Percentiles rank a stretch among this genome's conserved stretches.
Conservation (phyloP, 2,113 vertebrate genomes). For the Rhagologus leucostigma region DNA sequence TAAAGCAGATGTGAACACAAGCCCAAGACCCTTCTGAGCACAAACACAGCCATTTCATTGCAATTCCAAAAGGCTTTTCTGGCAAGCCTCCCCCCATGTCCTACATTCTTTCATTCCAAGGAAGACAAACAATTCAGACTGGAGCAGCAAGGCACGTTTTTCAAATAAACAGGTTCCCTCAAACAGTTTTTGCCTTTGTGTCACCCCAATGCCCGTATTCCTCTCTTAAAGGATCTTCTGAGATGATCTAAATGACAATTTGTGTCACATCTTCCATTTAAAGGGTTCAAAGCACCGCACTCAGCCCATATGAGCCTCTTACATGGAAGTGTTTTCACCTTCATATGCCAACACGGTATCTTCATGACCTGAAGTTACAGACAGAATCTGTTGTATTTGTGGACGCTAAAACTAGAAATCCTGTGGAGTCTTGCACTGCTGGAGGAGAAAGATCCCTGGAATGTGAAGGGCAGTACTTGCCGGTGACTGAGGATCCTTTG, state of each 20-base stretch:
- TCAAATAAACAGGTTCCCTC: slow-evolving; percentile 61
- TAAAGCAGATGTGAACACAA: slow-evolving; percentile 64
- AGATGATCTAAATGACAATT: background rate
- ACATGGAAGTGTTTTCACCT: background rate
- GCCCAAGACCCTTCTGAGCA: slow-evolving; percentile 56
- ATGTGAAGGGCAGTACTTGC: background rate
- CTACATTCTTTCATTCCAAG: slow-evolving; percentile 66
- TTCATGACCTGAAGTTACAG: background rate
- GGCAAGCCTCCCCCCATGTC: slow-evolving; percentile 43
- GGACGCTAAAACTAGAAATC: background rate
- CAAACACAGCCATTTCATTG: slow-evolving; percentile 55
- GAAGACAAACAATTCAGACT: slow-evolving; percentile 60
- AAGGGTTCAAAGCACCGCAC: background rate
- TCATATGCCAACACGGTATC: background rate
- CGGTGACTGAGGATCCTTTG: background rate
- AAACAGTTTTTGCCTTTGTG: slow-evolving; percentile 7
- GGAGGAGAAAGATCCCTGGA: background rate
- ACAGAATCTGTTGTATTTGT: background rate
- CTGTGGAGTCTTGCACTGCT: background rate
- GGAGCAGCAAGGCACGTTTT: slow-evolving; percentile 51
- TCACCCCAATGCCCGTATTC: background rate
- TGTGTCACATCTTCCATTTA: background rate
- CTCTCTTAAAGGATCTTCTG: background rate
- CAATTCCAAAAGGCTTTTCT: slow-evolving; percentile 57
- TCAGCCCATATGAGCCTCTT: background rate